Evolutionary conservation across 92 coral and sea anemone genomes (phyloP), one percentile per base, ranked within the genome.

Genomic region (Plumapathes pennacea): DNA sequence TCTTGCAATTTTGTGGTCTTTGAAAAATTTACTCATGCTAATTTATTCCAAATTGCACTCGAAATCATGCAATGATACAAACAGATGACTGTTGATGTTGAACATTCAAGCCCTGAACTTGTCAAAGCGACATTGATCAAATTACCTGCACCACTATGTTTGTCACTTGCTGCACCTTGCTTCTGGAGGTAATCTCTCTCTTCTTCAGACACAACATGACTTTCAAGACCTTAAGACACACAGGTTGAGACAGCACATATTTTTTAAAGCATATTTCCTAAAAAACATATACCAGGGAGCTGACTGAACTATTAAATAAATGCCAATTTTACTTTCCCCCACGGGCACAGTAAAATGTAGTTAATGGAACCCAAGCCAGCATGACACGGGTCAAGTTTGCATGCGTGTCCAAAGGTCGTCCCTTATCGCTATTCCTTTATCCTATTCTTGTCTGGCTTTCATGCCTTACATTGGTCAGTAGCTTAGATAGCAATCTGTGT

Each of bases 111-210:
- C n/a, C n/a, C n/a, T n/a, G n/a, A n/a, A n/a, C n/a, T n/a, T n/a
- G n/a, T n/a, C n/a, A n/a, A n/a, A n/a, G n/a, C n/a, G n/a, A n/a
- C n/a, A n/a, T n/a, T n/a, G n/a, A n/a, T n/a, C n/a, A n/a, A 42
- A 33, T 50, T 76, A 76, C 83, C 71, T 38, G 59, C 53, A 11
- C 25, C 22, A 20, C 41, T 36, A 25, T 81, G 85, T 10, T 47
- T 22, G 10, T 73, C 82, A 26, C 62, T 68, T 1, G 81, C 46
- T 38, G 73, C 53, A 14, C 77, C 84, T 65, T 92, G 82, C 24
- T 92, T 94, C 55, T 75, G 72, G 25, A 92, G 84, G 50, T 82
- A 76, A 36, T 54, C 44, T 56, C 59, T 84, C 67, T 88, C 98
- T 5, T 92, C 96, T 2, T 74, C 76, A 23, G 57, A 25, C 18